Conservation (phyloP, 2,113 vertebrate genomes). For the Nibea albiflora region DNA sequence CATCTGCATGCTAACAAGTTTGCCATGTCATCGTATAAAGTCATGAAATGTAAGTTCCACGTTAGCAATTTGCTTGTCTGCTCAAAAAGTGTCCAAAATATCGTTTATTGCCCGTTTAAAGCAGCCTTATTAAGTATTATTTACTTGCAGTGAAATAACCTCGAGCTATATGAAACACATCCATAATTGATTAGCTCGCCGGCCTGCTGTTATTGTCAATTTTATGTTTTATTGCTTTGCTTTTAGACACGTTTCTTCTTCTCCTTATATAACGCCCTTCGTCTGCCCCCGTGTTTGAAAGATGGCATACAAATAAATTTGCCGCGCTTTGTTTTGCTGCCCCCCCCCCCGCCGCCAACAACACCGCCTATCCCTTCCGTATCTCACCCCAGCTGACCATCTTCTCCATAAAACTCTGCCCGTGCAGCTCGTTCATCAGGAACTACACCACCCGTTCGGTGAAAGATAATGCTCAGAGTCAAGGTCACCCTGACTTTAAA, state of each 20-base stretch:
- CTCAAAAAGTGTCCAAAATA: not conserved
- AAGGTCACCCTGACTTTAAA: conserved; percentile 30
- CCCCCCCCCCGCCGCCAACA: not conserved
- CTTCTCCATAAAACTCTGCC: not conserved
- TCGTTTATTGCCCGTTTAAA: not conserved
- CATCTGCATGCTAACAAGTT: too few species aligned
- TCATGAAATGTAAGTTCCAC: too few species aligned
- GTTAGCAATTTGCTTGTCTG: not conserved
- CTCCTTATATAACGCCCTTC: not conserved
- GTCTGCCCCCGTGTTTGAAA: not conserved
- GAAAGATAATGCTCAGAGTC: not conserved
- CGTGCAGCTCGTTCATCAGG: conserved; percentile 11
- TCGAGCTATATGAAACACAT: not conserved
- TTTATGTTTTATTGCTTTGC: not conserved
- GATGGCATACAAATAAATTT: not conserved
- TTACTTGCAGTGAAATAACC: not conserved
- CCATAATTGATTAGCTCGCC: not conserved
- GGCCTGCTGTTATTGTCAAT: not conserved
- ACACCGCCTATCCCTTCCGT: not conserved
- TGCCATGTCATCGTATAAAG: too few species aligned
- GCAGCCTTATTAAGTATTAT: not conserved
- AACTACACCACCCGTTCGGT: not conserved
- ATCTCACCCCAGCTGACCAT: not conserved
- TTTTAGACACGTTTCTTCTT: not conserved
- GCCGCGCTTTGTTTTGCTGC: not conserved